A percentile compares a stretch with the other conserved stretches of the same genome.
phyloP scores from a whole-genome alignment of 2,113 vertebrate species.

The Callopanchax toddi region DNA sequence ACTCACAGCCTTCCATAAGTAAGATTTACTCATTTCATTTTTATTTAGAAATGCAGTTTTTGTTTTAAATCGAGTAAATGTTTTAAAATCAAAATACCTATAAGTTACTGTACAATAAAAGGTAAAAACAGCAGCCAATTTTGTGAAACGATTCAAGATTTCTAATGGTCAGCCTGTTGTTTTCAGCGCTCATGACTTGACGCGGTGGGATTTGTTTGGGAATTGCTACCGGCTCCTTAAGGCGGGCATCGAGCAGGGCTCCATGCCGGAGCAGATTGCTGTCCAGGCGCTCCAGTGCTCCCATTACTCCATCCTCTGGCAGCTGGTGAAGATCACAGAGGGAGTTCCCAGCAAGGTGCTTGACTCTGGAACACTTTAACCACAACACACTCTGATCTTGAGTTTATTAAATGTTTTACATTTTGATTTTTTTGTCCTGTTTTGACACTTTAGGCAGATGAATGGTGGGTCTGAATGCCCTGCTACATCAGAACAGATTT shows the following conservation, averaged over 20 bases:
- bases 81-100: no score
- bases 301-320: conserved; percentile 99
- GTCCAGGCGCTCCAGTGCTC: conserved; percentile 98
- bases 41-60: background rate
- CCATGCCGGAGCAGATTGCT: conserved; percentile 99
- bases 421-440: no score
- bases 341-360: conserved; percentile 93
- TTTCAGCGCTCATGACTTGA: conserved; percentile 94
- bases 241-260: conserved; percentile 97
- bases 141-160: no score
- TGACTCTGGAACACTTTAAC: no score
- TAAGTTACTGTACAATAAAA: no score
- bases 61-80: no score
- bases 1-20: conserved; percentile 99
- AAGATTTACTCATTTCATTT: conserved; percentile 55
- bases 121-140: no score
- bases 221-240: conserved; percentile 97
- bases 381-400: background rate
- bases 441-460: no score
- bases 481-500: no score
- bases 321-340: conserved; percentile 98
- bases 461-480: no score
- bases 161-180: no score
- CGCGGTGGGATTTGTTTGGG: conserved; percentile 97
- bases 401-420: no score